Evolutionary conservation across 2,113 vertebrate genomes (phyloP), one percentile per base, ranked within the genome.

Genomic region (Gasterosteus nipponicus): DNA sequence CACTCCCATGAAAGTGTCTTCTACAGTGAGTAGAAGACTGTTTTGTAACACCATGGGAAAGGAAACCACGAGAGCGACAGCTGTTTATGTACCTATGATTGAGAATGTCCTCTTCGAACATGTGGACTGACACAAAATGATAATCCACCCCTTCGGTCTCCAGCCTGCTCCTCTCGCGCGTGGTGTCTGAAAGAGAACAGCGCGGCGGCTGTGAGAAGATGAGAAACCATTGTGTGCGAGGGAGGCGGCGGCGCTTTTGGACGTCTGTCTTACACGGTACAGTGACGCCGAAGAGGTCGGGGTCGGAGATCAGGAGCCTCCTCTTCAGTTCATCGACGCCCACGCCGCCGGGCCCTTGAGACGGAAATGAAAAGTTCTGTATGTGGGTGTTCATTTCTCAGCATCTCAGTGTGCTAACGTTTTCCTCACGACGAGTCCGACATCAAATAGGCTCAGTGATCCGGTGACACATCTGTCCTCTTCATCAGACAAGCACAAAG

Each of bases 251-350:
- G 77, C 70, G 44, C 41, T 63, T 51, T 39, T n/a, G 51, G 35
- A 60, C 3, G 49, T 82, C 46, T n/a, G 54, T 35, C 91, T 93
- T 85, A 93, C 92, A 42, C 33, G 92, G 92, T 14, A 93, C 94
- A 0, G 95, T 94, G 58, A 97, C 94, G 26, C 95, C 95, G 0
- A 96, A 98, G 87, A 92, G 95, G 81, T 97, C 96, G 0, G 95
- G 95, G 72, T 98, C 92, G 2, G 96, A 97, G 88, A 98, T 94
- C 61, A 98, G 91, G 75, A 97, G 91, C 88, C 96, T 97, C 89
- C 94, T 92, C 89, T 97, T 98, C 66, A 98, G 93, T 80, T 98
- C 96, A 73, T 94, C 97, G 51, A 98, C 89, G 65, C 97, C 96
- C 42, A 98, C 96, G 69, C 96, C 96, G 0, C 95, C 93, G 19